Conservation (phyloP, 2,113 vertebrate species). For the Sigmodon hispidus region DNA sequence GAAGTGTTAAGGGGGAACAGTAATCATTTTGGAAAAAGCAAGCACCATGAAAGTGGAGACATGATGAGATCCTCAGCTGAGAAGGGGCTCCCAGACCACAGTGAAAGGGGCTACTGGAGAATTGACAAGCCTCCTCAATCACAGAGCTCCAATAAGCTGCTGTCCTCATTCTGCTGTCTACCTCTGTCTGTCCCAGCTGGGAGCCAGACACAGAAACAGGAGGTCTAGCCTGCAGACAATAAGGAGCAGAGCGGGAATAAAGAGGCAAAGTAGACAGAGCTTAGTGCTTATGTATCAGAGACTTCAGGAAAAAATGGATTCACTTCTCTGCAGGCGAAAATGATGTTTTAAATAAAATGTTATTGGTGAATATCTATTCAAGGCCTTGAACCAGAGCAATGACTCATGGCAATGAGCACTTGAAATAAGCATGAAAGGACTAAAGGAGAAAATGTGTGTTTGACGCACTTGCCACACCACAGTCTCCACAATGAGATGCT, state of each 20-base stretch:
- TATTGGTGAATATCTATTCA: neutral
- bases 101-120: neutral
- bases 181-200: neutral
- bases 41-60: fast-evolving
- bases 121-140: neutral
- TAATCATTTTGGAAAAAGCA: neutral
- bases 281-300: neutral
- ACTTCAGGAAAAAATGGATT: neutral
- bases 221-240: neutral
- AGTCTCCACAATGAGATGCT: neutral
- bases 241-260: neutral
- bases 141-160: too few species aligned
- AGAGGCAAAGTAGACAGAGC: neutral
- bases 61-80: neutral
- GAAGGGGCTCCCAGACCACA: neutral
- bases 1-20: neutral
- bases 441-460: neutral
- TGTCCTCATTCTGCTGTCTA: neutral
- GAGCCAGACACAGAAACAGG: neutral
- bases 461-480: neutral
- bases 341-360: neutral
- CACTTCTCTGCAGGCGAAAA: neutral
- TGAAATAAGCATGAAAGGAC: neutral
- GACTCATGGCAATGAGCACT: neutral
- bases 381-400: neutral